Conservation (phyloP, 2,797 vertebrate genomes). For the Octomys mimax region DNA sequence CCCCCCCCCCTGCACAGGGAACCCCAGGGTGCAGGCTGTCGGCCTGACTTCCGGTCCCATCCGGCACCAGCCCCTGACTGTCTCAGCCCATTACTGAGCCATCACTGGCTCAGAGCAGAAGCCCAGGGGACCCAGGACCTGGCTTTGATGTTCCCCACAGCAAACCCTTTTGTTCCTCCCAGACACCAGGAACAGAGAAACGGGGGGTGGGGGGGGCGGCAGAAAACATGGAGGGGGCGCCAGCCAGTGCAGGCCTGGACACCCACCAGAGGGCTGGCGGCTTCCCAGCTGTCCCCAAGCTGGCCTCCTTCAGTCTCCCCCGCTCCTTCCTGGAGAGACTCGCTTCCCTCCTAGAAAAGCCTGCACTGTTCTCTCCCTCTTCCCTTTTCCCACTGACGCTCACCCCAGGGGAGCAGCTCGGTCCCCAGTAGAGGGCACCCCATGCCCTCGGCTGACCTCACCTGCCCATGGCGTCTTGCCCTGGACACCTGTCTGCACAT, state of each 20-base stretch:
- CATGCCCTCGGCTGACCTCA: background rate
- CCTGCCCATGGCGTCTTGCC: background rate
- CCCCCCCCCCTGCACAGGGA: background rate
- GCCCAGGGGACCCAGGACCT: background rate
- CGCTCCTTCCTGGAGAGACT: slow-evolving; percentile 78
- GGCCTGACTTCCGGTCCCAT: background rate
- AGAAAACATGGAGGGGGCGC: too few species aligned
- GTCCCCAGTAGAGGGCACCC: background rate
- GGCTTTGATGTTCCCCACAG: background rate
- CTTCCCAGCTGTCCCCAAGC: background rate
- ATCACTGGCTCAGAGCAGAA: background rate
- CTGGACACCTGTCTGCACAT: background rate
- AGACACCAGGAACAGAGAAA: background rate
- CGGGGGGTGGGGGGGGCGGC: background rate
- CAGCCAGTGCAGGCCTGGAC: rapidly evolving
- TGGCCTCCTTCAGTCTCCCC: slow-evolving; percentile 28
- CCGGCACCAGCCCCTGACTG: rapidly evolving
- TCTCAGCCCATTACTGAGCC: background rate
- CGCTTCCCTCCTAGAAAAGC: slow-evolving; percentile 80
- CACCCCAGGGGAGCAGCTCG: too few species aligned
- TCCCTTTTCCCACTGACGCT: background rate
- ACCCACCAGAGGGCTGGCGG: background rate
- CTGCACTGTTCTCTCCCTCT: background rate
- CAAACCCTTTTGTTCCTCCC: background rate
- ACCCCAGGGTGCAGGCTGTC: background rate